phyloP scores from a whole-genome alignment of 2,113 vertebrate genomes.

The Diadophis punctatus region DNA sequence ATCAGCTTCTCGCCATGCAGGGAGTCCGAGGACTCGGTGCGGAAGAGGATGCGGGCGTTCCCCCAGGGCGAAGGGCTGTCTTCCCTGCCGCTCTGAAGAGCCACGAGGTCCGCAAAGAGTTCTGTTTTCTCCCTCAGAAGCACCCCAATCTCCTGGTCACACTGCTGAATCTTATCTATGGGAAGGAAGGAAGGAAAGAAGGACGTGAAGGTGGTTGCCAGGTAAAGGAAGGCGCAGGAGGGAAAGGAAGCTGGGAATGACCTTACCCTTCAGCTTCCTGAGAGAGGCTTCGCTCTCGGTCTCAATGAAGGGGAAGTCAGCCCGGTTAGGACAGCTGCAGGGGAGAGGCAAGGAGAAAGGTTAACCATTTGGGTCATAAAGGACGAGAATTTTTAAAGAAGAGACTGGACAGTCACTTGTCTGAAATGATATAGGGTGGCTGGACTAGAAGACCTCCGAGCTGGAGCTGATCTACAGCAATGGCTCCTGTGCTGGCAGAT shows the following conservation, averaged over 20 bases:
- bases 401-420: no score
- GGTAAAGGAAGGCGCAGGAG: not conserved
- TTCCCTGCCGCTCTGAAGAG: conserved; percentile 10
- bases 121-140: conserved; percentile 84
- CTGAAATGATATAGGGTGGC: no score
- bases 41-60: conserved; percentile 76
- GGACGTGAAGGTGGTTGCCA: no score
- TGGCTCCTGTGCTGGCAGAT: no score
- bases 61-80: conserved; percentile 50
- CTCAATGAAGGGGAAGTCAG: conserved; percentile 88
- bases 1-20: conserved; percentile 79
- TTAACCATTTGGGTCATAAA: not conserved
- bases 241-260: no score
- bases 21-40: conserved; percentile 73
- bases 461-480: no score
- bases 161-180: conserved; percentile 83
- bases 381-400: not conserved
- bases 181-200: no score
- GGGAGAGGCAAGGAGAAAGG: rapidly evolving
- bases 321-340: conserved; percentile 81
- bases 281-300: conserved; percentile 83
- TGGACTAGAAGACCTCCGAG: no score
- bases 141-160: conserved; percentile 78
- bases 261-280: conserved; percentile 82
- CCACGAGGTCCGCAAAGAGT: conserved; percentile 79